Evolutionary conservation across 2,797 vertebrate species (phyloP).

Genomic region (Austrolebias charrua): DNA sequence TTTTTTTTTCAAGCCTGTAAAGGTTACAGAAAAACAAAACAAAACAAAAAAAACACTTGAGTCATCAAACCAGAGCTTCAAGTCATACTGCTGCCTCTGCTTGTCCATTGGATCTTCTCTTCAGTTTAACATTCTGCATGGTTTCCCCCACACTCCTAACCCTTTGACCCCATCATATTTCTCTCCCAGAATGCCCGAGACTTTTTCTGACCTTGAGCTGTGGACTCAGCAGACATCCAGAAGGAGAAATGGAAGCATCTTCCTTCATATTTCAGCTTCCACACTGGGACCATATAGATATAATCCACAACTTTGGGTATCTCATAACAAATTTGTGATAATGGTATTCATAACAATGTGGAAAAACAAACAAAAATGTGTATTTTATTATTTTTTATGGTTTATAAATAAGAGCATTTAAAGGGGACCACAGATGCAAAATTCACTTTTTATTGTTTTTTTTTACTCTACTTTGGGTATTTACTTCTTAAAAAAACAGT

Average conservation of each 20-base stretch:
- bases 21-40: slow-evolving; percentile 26
- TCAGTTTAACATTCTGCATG: slow-evolving; percentile 74
- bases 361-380: too few species aligned
- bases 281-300: slow-evolving; percentile 25
- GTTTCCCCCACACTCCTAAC: slow-evolving; percentile 48
- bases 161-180: slow-evolving; percentile 59
- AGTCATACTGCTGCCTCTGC: slow-evolving; percentile 25
- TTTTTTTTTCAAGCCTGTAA: slow-evolving; percentile 1
- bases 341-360: too few species aligned
- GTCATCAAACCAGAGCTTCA: slow-evolving; percentile 25
- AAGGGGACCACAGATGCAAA: too few species aligned
- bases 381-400: too few species aligned
- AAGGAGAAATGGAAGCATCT: slow-evolving; percentile 28
- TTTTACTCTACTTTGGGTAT: too few species aligned
- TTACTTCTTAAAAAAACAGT: too few species aligned
- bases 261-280: slow-evolving; percentile 52
- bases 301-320: neutral
- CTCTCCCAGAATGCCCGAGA: slow-evolving; percentile 45
- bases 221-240: slow-evolving; percentile 40
- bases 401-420: too few species aligned
- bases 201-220: slow-evolving; percentile 60
- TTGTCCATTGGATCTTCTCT: slow-evolving; percentile 39
- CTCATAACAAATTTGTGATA: neutral
- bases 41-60: slow-evolving; percentile 22
- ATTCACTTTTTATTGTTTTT: too few species aligned